Evolutionary conservation across 2,888 invertebrate genomes (phyloP).

Genomic region (Pammene fasciana): DNA sequence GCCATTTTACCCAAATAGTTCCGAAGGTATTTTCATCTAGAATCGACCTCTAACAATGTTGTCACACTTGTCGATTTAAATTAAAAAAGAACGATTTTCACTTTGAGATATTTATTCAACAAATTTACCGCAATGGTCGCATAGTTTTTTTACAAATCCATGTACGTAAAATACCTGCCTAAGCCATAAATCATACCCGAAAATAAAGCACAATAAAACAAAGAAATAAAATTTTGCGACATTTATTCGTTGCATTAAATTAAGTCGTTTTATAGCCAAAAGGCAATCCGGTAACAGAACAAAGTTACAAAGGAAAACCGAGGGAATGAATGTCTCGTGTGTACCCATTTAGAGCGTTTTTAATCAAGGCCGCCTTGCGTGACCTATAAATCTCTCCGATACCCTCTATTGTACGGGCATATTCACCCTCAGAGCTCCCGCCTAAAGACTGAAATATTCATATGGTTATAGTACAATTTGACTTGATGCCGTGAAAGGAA

Average conservation of each 20-base stretch:
- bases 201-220: slow-evolving; percentile 19
- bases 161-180: not conserved
- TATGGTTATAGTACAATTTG: slow-evolving; percentile 13
- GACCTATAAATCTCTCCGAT: slow-evolving; percentile 66
- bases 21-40: slow-evolving; percentile 60
- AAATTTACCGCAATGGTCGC: no score
- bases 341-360: slow-evolving; percentile 58
- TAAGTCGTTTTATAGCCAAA: slow-evolving; percentile 22
- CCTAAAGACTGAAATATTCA: slow-evolving; percentile 18
- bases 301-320: slow-evolving; percentile 52
- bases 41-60: slow-evolving; percentile 53
- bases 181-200: slow-evolving; percentile 4
- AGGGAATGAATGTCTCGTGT: slow-evolving; percentile 54
- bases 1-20: slow-evolving; percentile 63
- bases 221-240: slow-evolving; percentile 13
- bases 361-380: slow-evolving; percentile 65
- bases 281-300: slow-evolving; percentile 16
- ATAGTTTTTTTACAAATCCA: no score
- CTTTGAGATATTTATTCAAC: not conserved
- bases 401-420: slow-evolving; percentile 58
- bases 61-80: slow-evolving; percentile 43
- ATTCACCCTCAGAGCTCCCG: slow-evolving; percentile 41
- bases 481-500: not conserved
- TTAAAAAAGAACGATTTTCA: not conserved
- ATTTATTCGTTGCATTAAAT: slow-evolving; percentile 27